Evolutionary conservation across 2,797 vertebrate genomes (phyloP), one percentile per base, ranked within the genome.

Genomic region (Lepilemur septentrionalis): DNA sequence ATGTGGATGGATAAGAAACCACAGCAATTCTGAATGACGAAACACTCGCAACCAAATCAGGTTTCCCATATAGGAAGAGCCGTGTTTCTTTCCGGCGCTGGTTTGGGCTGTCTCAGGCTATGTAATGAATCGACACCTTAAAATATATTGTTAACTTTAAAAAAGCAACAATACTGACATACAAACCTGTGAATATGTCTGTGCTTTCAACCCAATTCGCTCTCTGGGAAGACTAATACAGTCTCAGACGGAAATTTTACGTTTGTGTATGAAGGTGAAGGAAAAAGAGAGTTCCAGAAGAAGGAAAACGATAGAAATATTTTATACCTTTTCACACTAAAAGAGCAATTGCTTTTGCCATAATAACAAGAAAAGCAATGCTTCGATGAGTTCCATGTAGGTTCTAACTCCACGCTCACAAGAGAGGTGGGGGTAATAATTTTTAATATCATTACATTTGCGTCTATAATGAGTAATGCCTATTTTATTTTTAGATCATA

Each of bases 91-190:
- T 32, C 15, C 0, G 1, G 70, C 1, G 25, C 30, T 57, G 12
- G 1, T 67, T 50, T 72, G 63, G 28, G 5, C 9, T 4, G 28
- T 4, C 22, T 35, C 1, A 18, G 1, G 15, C n/a, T 15, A 1
- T 2, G 20, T 28, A 7, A 78, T 18, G 1, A 82, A 89, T 7
- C 32, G 12, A 32, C n/a, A 22, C 5, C 43, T 48, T 48, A 67
- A 82, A 82, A 48, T 25, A 57, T 5, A 7, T 13, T 46, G 15
- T 32, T 63, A 32, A 84, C 38, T 83, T 79, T 65, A 3, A 48
- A 57, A 75, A 93, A 82, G 28, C 30, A 52, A 20, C 38, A 65
- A 10, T 14, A 43, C n/a, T 32, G 2, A 57, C 4, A 22, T 9
- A 12, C 4, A 22, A n/a, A 67, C 22, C 57, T 30, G 23, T 28